Conservation (phyloP, 2,113 vertebrate species). For the Psilopsiagon aymara region DNA sequence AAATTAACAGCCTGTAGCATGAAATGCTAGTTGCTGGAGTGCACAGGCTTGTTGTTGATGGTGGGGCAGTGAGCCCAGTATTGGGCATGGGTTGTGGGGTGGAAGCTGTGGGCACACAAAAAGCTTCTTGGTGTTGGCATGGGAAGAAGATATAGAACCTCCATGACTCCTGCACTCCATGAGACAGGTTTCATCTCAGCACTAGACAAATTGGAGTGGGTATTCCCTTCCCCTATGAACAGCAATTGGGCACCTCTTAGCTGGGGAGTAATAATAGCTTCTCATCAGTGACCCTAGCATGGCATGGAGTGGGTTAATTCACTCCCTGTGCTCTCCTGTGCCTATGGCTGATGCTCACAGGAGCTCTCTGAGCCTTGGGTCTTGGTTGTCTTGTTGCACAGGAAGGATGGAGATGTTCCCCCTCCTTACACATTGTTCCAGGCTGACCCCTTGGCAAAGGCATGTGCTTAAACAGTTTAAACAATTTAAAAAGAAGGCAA, state of each 20-base stretch:
- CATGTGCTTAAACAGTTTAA: background rate
- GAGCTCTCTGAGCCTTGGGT: background rate
- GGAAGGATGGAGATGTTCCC: background rate
- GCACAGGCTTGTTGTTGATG: background rate
- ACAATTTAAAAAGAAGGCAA: background rate
- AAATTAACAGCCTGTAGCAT: background rate
- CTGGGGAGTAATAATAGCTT: background rate
- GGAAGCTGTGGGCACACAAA: background rate
- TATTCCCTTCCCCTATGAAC: background rate
- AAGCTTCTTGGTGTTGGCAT: background rate
- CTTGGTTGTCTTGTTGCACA: accelerated
- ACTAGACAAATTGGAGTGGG: background rate
- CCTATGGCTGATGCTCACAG: background rate
- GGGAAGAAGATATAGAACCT: background rate
- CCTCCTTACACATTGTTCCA: background rate
- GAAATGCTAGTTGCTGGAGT: background rate
- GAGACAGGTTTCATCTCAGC: background rate
- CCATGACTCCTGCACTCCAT: background rate
- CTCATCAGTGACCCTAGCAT: too few species aligned
- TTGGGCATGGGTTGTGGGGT: too few species aligned
- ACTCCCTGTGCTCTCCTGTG: background rate
- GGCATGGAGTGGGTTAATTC: background rate
- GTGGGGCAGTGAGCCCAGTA: background rate
- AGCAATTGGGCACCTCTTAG: background rate
- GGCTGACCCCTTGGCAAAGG: background rate